phyloP scores from a whole-genome alignment of 2,797 vertebrate genomes.

The Schizothorax lantsangensis region DNA sequence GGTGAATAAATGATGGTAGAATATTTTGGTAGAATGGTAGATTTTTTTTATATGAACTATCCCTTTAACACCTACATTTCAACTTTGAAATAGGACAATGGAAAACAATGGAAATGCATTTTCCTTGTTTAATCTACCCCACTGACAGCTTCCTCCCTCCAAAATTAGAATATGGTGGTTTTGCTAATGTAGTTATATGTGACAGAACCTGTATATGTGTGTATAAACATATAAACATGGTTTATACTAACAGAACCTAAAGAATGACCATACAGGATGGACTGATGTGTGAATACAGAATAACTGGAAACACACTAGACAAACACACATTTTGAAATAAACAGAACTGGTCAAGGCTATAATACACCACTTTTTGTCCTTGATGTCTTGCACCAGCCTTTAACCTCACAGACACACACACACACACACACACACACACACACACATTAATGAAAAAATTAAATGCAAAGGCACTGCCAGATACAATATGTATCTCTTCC shows the following conservation, averaged over 20 bases:
- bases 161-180: not conserved
- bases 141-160: not conserved
- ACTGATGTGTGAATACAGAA: not conserved
- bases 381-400: not conserved
- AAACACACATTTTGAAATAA: not conserved
- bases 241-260: not conserved
- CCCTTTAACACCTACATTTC: not conserved
- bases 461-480: conserved; percentile 14
- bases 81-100: not conserved
- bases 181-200: not conserved
- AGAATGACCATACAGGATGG: not conserved
- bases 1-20: not conserved
- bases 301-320: conserved; percentile 9
- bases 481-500: conserved; percentile 37
- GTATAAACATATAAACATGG: too few relatives aligned
- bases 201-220: too few relatives aligned
- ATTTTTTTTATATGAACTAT: not conserved
- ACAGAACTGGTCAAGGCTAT: not conserved
- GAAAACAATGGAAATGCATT: not conserved
- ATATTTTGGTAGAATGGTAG: not conserved
- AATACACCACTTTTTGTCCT: not conserved
- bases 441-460: not conserved
- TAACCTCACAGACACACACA: not conserved
- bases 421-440: not conserved
- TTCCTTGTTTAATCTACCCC: not conserved